These are phyloP conservation scores for Drosophila tristis DNA, from an alignment of 1,140 invertebrate species.

Conservation along the genomic window DNA sequence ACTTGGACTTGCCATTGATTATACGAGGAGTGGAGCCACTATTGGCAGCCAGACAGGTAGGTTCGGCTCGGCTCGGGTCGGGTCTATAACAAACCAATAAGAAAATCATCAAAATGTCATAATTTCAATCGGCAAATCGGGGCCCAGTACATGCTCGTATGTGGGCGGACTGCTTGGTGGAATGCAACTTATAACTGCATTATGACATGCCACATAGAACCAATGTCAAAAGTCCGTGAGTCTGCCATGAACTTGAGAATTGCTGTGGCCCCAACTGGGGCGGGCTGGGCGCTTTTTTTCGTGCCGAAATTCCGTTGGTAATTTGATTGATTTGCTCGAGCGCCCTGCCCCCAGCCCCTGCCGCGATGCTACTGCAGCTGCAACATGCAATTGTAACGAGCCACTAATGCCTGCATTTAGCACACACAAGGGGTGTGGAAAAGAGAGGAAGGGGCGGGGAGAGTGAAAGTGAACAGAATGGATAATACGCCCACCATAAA, in stretches of 20 bases:
- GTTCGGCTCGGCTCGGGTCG: background rate
- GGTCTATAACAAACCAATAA: conserved; percentile 77
- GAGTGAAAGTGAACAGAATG: conserved; percentile 39
- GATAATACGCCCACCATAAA: conserved; percentile 38
- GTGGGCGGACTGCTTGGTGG: conserved; percentile 12
- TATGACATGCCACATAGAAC: conserved; percentile 73
- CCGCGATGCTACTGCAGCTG: conserved; percentile 21
- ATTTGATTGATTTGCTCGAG: conserved; percentile 77
- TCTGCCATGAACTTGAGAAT: conserved; percentile 71
- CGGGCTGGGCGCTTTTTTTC: conserved; percentile 5
- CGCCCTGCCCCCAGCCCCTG: conserved; percentile 19
- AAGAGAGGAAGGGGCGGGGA: conserved; percentile 1
- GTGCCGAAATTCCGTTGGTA: conserved; percentile 64
- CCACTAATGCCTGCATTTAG: conserved; percentile 78
- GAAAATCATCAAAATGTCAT: conserved; percentile 83
- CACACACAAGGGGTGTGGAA: conserved; percentile 48
- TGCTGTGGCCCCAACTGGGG: conserved; percentile 6
- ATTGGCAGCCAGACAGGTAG: conserved; percentile 15
- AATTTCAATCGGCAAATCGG: conserved; percentile 73
- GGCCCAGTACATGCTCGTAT: conserved; percentile 16
- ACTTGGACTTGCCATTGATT: conserved; percentile 28
- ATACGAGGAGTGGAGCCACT: conserved; percentile 13
- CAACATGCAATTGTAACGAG: conserved; percentile 79
- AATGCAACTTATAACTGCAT: conserved; percentile 77
- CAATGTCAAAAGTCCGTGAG: conserved; percentile 49